These are phyloP conservation scores for Ips typographus DNA, from an alignment of 1,140 invertebrate species.

Conservation along the genomic window DNA sequence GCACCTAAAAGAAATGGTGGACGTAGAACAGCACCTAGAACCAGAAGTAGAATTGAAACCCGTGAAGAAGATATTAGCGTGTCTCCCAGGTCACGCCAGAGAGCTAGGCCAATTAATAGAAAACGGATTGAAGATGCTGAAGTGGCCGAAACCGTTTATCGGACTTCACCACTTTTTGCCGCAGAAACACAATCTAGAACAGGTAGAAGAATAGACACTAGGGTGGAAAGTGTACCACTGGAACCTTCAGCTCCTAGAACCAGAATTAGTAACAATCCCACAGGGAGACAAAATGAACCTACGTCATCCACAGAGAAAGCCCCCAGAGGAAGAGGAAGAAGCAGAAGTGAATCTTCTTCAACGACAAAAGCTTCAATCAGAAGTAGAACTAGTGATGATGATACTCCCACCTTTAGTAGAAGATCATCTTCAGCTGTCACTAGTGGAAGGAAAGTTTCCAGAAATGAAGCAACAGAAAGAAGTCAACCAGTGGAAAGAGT, in stretches of 20 bases:
- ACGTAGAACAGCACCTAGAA: not conserved
- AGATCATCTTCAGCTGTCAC: not conserved
- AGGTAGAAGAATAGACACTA: conserved; percentile 41
- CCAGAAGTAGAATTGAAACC: not conserved
- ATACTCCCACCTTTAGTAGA: not conserved
- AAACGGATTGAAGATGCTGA: conserved; percentile 25
- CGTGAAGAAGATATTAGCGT: not conserved
- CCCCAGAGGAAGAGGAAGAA: not conserved
- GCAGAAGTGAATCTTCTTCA: not conserved
- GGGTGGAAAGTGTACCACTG: conserved; percentile 18
- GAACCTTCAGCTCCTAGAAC: conserved; percentile 6
- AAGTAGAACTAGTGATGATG: not conserved
- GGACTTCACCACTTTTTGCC: conserved; percentile 40
- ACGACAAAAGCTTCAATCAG: not conserved
- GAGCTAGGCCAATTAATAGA: conserved; percentile 19
- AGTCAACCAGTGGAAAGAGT: not conserved
- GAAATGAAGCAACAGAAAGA: not conserved
- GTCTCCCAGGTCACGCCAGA: not conserved
- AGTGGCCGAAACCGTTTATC: conserved; percentile 13
- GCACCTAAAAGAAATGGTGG: too few relatives aligned
- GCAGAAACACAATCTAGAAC: conserved; percentile 37
- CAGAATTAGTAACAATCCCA: conserved; percentile 13
- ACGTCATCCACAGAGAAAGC: too few relatives aligned
- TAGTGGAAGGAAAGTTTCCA: not conserved
- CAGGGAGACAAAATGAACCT: not conserved